A percentile compares a stretch with the other conserved stretches of the same genome.
Conservation (phyloP, 2,888 invertebrate genomes). For the Nemotelus pantherinus region DNA sequence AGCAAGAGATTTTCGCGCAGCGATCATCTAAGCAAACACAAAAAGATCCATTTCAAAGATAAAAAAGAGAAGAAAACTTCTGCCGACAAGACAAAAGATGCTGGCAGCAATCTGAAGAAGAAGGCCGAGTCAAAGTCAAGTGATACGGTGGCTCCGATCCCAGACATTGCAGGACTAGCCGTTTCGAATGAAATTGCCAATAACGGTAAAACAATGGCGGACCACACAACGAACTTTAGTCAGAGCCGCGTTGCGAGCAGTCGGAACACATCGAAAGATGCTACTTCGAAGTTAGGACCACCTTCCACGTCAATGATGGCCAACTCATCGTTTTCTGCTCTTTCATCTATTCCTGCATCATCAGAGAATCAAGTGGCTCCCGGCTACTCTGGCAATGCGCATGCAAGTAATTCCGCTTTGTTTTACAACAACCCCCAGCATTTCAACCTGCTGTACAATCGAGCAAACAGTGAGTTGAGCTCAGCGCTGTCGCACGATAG, state of each 20-base stretch:
- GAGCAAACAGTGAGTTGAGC: conserved; percentile 6
- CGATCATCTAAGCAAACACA: conserved; percentile 93
- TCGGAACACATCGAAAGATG: conserved; percentile 52
- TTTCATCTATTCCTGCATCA: neutral
- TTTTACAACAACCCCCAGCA: conserved; percentile 45
- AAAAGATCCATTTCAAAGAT: conserved; percentile 79
- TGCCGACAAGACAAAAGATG: conserved; percentile 37
- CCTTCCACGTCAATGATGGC: conserved; percentile 1
- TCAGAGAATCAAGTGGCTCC: conserved; percentile 28
- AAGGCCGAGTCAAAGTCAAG: conserved; percentile 22
- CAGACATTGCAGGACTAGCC: conserved; percentile 2
- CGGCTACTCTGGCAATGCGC: conserved; percentile 42
- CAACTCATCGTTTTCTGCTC: neutral
- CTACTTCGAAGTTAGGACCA: conserved; percentile 53
- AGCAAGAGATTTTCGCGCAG: conserved; percentile 91
- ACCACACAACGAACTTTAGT: conserved; percentile 36
- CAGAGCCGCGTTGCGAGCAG: neutral
- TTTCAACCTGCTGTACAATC: conserved; percentile 41
- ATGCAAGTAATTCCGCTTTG: conserved; percentile 37
- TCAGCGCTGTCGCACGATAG: neutral
- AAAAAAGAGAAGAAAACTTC: conserved; percentile 60
- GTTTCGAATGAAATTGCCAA: neutral
- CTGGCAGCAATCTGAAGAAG: conserved; percentile 15
- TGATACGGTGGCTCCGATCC: neutral
- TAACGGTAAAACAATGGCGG: conserved; percentile 30